These are phyloP conservation scores for Bhutanitis thaidina DNA, from an alignment of 2,888 invertebrate genomes.

Conservation along the genomic window DNA sequence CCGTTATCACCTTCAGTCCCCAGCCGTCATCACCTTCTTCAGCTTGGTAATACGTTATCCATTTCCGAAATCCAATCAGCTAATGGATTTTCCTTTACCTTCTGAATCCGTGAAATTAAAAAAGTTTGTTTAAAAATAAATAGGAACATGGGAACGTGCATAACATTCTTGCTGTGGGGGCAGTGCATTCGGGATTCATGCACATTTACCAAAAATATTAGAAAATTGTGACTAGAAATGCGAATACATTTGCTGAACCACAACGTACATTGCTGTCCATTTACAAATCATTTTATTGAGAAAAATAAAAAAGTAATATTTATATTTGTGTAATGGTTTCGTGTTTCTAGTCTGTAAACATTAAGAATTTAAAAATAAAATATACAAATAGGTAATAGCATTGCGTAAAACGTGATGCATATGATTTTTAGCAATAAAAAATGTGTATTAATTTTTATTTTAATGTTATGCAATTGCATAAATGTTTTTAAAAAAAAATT, in stretches of 20 bases:
- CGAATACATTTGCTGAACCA: constrained; percentile 3
- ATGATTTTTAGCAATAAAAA: too few species aligned
- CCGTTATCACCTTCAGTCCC: too few species aligned
- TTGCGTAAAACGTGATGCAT: constrained; percentile 34
- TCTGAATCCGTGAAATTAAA: constrained; percentile 51
- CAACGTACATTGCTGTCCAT: neutral
- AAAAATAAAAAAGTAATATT: neutral
- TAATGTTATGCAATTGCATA: too few species aligned
- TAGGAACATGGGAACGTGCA: constrained; percentile 62
- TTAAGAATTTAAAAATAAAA: constrained; percentile 34
- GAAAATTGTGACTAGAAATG: constrained; percentile 40
- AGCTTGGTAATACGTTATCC: constrained; percentile 31
- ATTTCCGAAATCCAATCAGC: constrained; percentile 58
- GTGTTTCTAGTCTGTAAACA: constrained; percentile 24
- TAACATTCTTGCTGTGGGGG: constrained; percentile 68
- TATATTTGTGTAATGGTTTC: constrained; percentile 11
- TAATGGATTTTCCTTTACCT: constrained; percentile 67
- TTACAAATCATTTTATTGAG: constrained; percentile 1
- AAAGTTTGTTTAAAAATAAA: constrained; percentile 45
- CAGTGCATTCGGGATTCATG: constrained; percentile 76
- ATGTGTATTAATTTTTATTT: too few species aligned
- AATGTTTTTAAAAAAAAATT: too few species aligned
- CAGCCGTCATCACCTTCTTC: constrained; percentile 11
- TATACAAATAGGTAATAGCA: constrained; percentile 27
- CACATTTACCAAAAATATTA: constrained; percentile 60